Evolutionary conservation across 2,113 vertebrate genomes (phyloP).

Genomic region (Egretta garzetta): DNA sequence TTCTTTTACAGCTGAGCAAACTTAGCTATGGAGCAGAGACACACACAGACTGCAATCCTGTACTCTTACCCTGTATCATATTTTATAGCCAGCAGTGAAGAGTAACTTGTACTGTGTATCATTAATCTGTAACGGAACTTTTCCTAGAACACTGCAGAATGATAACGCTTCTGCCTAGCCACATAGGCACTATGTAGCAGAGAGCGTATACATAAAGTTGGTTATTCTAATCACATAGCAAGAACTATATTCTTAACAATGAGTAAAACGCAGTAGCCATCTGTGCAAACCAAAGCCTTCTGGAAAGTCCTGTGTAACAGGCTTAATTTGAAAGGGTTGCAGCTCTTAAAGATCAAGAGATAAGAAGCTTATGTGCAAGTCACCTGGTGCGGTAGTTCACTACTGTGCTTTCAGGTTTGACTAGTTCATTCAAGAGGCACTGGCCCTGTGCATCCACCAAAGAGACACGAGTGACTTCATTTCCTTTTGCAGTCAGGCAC

Average conservation of each 20-base stretch:
- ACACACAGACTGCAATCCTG: neutral
- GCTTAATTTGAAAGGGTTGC: neutral
- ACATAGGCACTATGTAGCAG: neutral
- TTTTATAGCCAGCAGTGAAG: neutral
- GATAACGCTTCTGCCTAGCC: neutral
- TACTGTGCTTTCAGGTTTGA: conserved; percentile 83
- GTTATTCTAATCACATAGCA: neutral
- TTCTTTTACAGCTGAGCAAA: neutral
- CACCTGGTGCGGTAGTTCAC: conserved; percentile 87
- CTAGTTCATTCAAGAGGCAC: conserved; percentile 86
- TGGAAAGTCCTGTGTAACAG: neutral
- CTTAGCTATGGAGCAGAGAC: neutral
- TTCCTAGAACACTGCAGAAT: neutral
- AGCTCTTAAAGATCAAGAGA: neutral
- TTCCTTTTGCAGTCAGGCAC: conserved; percentile 84
- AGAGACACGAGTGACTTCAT: conserved; percentile 83
- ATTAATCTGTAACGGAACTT: neutral
- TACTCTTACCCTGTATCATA: neutral
- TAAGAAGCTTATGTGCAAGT: neutral
- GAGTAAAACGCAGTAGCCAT: neutral
- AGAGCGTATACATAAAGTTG: rapidly evolving
- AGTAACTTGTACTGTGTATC: neutral
- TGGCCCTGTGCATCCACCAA: conserved; percentile 81
- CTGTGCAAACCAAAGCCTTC: neutral
- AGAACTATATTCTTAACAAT: neutral